These are phyloP conservation scores for Micrastur ruficollis DNA, from an alignment of 2,797 vertebrate species.

Conservation along the genomic window DNA sequence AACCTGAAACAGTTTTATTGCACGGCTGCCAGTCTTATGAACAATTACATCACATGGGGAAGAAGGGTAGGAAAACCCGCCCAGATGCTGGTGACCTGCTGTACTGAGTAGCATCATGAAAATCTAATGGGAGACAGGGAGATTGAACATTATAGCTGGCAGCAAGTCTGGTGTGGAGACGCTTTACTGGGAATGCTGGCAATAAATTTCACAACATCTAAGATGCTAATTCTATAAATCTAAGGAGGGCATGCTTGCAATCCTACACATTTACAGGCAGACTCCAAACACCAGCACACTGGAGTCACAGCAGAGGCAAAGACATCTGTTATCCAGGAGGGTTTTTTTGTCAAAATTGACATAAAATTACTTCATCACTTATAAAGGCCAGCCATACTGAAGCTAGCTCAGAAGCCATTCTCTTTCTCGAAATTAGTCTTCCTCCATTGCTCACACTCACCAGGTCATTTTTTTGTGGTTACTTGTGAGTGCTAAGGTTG, in stretches of 20 bases:
- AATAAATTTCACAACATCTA: neutral
- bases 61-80: constrained; percentile 8
- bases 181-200: neutral
- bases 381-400: neutral
- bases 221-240: neutral
- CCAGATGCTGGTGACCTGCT: neutral
- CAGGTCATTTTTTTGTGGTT: constrained; percentile 47
- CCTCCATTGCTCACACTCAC: neutral
- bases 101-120: neutral
- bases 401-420: neutral
- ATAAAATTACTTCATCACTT: neutral
- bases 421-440: neutral
- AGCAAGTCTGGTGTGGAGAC: neutral
- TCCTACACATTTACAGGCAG: neutral
- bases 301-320: neutral
- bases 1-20: constrained; percentile 75
- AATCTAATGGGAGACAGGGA: neutral
- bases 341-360: neutral
- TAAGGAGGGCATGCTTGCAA: fast-evolving
- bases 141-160: neutral
- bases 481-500: constrained; percentile 26
- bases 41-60: constrained; percentile 71
- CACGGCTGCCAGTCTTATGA: constrained; percentile 61
- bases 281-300: neutral
- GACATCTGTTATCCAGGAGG: neutral